phyloP scores from a whole-genome alignment of 2,113 vertebrate species.

The Charadrius vociferus region DNA sequence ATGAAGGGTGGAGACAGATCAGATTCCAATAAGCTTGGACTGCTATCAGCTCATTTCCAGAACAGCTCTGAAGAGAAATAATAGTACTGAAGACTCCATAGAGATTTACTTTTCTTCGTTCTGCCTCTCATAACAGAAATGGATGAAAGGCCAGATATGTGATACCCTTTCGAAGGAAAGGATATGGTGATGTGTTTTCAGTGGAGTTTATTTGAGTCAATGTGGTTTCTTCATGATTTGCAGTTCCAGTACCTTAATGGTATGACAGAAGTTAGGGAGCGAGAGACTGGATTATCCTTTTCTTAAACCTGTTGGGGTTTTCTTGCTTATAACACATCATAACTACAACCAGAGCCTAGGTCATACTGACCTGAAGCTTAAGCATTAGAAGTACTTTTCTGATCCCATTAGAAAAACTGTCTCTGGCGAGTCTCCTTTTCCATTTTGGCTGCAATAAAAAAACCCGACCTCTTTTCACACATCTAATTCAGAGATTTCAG shows the following conservation, averaged over 20 bases:
- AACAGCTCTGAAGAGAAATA: not conserved
- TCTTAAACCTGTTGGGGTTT: not conserved
- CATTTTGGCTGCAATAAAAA: not conserved
- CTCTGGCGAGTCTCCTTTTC: not conserved
- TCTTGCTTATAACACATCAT: not conserved
- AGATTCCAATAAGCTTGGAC: not conserved
- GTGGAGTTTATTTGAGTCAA: not conserved
- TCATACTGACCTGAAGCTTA: not conserved
- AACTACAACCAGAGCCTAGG: not conserved
- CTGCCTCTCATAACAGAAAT: not conserved
- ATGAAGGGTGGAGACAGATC: not conserved
- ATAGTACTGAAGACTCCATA: not conserved
- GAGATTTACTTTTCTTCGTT: not conserved
- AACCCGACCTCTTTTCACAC: not conserved
- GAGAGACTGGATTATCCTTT: not conserved
- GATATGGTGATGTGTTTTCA: not conserved
- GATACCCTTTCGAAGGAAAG: not conserved
- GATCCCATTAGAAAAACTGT: not conserved
- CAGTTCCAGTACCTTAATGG: not conserved
- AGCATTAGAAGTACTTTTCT: not conserved
- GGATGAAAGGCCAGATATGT: not conserved
- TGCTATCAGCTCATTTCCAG: not conserved
- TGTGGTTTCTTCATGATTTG: not conserved
- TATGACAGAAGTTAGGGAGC: not conserved
- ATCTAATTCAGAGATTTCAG: not conserved